Conservation (phyloP, 2,797 vertebrate genomes). For the Channa striata region DNA sequence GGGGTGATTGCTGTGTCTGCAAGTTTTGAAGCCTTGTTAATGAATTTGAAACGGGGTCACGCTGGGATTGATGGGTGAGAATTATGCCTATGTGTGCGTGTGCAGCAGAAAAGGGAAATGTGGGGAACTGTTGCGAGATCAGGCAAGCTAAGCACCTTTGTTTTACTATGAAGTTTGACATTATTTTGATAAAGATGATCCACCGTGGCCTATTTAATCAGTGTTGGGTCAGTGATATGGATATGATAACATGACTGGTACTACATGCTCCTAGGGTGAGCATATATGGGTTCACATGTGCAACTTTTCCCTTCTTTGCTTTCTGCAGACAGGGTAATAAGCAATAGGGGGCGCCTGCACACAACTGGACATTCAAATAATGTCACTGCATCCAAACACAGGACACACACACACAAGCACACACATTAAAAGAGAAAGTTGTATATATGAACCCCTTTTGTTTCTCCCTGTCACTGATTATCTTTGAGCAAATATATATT, state of each 20-base stretch:
- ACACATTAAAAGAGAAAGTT: slow-evolving; percentile 35
- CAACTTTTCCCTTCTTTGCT: slow-evolving; percentile 40
- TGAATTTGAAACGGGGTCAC: slow-evolving; percentile 83
- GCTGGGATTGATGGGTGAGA: slow-evolving; percentile 78
- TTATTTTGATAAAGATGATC: slow-evolving; percentile 48
- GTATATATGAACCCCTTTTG: slow-evolving; percentile 32
- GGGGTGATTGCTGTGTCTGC: slow-evolving; percentile 83
- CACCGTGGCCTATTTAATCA: slow-evolving; percentile 36
- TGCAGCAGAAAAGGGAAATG: slow-evolving; percentile 49
- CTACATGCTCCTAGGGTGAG: slow-evolving; percentile 5
- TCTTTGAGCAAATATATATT: slow-evolving; percentile 50
- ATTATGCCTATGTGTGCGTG: slow-evolving; percentile 51
- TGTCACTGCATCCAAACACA: slow-evolving; percentile 35
- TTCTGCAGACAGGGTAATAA: slow-evolving; percentile 44
- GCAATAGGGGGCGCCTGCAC: slow-evolving; percentile 89
- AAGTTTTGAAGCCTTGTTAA: slow-evolving; percentile 82
- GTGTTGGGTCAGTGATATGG: slow-evolving; percentile 6
- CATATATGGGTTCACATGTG: slow-evolving; percentile 14
- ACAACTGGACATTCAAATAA: slow-evolving; percentile 74
- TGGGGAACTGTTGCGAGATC: slow-evolving; percentile 61
- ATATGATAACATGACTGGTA: slow-evolving; percentile 13
- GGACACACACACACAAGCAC: slow-evolving; percentile 42
- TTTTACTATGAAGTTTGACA: slow-evolving; percentile 50
- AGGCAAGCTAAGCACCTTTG: slow-evolving; percentile 68
- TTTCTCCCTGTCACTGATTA: slow-evolving; percentile 28